Percentiles rank a stretch among this genome's conserved stretches.
phyloP scores from a whole-genome alignment of 2,888 invertebrate genomes.

The Unio delphinus region DNA sequence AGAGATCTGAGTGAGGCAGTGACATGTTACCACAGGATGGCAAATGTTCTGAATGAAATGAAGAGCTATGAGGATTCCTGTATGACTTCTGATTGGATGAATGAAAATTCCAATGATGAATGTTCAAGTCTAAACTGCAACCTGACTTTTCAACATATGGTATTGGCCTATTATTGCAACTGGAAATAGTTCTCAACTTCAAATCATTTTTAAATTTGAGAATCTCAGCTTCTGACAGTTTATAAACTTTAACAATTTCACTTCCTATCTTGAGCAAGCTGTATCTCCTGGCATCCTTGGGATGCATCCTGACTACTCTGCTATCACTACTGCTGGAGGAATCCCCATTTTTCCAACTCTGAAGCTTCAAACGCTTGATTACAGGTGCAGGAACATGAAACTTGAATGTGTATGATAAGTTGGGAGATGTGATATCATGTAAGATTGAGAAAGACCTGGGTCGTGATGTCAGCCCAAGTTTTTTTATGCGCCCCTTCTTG shows the following conservation, averaged over 20 bases:
- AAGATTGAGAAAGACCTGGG: not conserved
- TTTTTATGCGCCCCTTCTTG: not conserved
- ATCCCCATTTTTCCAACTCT: constrained; percentile 10
- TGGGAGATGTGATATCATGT: constrained; percentile 3
- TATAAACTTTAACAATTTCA: constrained; percentile 50
- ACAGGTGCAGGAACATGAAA: constrained; percentile 61
- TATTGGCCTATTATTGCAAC: no score
- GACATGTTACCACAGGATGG: no score
- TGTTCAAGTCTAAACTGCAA: no score
- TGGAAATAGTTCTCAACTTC: not conserved
- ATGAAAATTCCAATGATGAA: no score
- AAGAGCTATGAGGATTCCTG: no score
- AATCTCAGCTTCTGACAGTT: constrained; percentile 37
- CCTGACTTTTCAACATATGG: no score
- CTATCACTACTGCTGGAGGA: constrained; percentile 15
- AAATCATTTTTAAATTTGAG: constrained; percentile 16
- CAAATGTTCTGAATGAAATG: no score
- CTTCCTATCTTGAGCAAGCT: constrained; percentile 62
- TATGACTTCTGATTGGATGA: no score
- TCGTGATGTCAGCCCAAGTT: not conserved
- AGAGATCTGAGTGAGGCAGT: no score
- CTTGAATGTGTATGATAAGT: constrained; percentile 53
- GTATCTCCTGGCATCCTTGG: constrained; percentile 63
- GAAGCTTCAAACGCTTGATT: constrained; percentile 52
- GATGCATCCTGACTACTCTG: constrained; percentile 60